Conservation (phyloP, 2,113 vertebrate genomes). For the Pluvianellus socialis region DNA sequence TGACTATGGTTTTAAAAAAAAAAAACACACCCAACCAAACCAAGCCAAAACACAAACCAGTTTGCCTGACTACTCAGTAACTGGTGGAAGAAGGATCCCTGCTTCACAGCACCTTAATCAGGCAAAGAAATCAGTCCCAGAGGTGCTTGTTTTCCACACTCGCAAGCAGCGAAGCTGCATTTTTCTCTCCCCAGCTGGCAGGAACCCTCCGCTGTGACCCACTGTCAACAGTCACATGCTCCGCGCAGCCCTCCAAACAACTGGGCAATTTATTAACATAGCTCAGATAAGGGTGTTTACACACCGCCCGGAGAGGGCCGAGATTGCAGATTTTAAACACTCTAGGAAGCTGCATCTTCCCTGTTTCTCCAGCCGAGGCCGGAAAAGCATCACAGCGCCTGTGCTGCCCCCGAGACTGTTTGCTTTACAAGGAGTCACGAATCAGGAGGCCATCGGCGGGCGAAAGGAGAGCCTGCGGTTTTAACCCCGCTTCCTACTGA, state of each 20-base stretch:
- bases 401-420: fast-evolving
- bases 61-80: not conserved
- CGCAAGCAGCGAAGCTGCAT: not conserved
- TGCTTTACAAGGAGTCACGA: not conserved
- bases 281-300: slow-evolving; percentile 47
- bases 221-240: slow-evolving; percentile 47
- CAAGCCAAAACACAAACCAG: not conserved
- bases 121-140: not conserved
- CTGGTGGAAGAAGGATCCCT: not conserved
- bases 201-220: slow-evolving; percentile 2
- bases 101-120: not conserved
- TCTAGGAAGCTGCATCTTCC: not conserved
- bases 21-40: too few relatives aligned
- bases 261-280: slow-evolving; percentile 16
- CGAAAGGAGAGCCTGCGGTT: not conserved
- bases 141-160: not conserved
- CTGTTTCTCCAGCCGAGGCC: fast-evolving
- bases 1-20: not conserved
- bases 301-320: not conserved
- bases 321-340: slow-evolving; percentile 7
- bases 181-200: slow-evolving; percentile 17
- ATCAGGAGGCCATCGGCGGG: fast-evolving
- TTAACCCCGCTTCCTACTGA: not conserved
- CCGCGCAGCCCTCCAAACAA: slow-evolving; percentile 6
- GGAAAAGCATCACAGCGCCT: fast-evolving